These are phyloP conservation scores for Latrodectus elegans DNA, from an alignment of 2,888 invertebrate species.

Conservation along the genomic window DNA sequence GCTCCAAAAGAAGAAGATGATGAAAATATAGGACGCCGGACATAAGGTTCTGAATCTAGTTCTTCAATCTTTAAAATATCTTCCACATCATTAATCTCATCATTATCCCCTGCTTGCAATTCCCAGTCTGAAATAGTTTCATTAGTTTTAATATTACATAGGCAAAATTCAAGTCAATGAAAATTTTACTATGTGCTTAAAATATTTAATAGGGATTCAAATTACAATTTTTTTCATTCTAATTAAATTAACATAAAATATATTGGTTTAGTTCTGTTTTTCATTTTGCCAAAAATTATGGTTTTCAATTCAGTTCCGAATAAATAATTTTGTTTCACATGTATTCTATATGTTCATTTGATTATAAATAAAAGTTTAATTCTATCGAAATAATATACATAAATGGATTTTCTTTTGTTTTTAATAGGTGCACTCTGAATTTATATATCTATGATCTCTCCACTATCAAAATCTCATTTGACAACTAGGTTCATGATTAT, in stretches of 20 bases:
- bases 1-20: constrained; percentile 44
- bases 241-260: not conserved
- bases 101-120: constrained; percentile 73
- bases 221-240: not conserved
- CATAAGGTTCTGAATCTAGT: constrained; percentile 70
- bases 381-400: too few relatives aligned
- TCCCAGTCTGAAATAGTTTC: constrained; percentile 76
- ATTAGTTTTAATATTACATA: not conserved
- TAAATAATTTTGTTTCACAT: too few relatives aligned
- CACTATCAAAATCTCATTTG: too few relatives aligned
- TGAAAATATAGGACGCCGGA: constrained; percentile 25
- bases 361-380: too few relatives aligned
- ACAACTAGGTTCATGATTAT: too few relatives aligned
- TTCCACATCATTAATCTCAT: constrained; percentile 71
- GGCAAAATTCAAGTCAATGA: not conserved
- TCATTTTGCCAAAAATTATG: too few relatives aligned
- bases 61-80: constrained; percentile 71
- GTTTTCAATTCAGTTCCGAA: too few relatives aligned
- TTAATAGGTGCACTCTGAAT: too few relatives aligned
- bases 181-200: not conserved
- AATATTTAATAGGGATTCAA: not conserved
- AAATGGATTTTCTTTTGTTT: too few relatives aligned
- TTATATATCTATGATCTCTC: too few relatives aligned
- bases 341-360: too few relatives aligned
- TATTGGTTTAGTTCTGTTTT: not conserved